Base-by-base conservation (phyloP, 1,140 invertebrate species). In the Phymastichus coffea region DNA sequence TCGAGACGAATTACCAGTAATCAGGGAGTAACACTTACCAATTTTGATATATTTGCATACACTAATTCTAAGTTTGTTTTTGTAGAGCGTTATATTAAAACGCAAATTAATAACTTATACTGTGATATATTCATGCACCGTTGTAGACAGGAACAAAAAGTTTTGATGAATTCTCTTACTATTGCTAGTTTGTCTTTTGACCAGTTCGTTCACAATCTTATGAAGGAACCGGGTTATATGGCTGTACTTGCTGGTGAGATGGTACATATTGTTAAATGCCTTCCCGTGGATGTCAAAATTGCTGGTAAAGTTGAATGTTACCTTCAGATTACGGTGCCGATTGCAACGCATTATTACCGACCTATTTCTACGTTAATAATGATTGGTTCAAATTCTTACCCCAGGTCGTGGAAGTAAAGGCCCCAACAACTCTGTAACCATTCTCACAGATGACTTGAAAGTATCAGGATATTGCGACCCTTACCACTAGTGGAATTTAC, bases 401-500 rank as follows among this genome's bases (percentile, higher is more conserved):
- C n/a, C n/a, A n/a, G n/a, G n/a, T n/a, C n/a, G n/a, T n/a, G n/a
- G n/a, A n/a, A n/a, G n/a, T n/a, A n/a, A n/a, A n/a, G n/a, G n/a
- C n/a, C n/a, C 22, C 52, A 2, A 20, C 12, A 3, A 44, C 51
- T 7, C 25, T 70, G 6, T 63, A 61, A 0, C 63, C 28, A 1
- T n/a, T n/a, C n/a, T n/a, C n/a, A n/a, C n/a, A n/a, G n/a, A n/a
- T n/a, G n/a, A n/a, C n/a, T n/a, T n/a, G n/a, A n/a, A n/a, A n/a
- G n/a, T n/a, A n/a, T n/a, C n/a, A n/a, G n/a, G n/a, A n/a, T n/a
- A n/a, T n/a, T n/a, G n/a, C n/a, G n/a, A n/a, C n/a, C n/a, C n/a
- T n/a, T n/a, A n/a, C n/a, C n/a, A n/a, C n/a, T n/a, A 60, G 40
- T 25, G 62, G 65, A 6, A 63, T 66, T 1, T 64, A 62, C 28